Conservation (phyloP, 2,113 vertebrate species). For the Oncorhynchus masou region DNA sequence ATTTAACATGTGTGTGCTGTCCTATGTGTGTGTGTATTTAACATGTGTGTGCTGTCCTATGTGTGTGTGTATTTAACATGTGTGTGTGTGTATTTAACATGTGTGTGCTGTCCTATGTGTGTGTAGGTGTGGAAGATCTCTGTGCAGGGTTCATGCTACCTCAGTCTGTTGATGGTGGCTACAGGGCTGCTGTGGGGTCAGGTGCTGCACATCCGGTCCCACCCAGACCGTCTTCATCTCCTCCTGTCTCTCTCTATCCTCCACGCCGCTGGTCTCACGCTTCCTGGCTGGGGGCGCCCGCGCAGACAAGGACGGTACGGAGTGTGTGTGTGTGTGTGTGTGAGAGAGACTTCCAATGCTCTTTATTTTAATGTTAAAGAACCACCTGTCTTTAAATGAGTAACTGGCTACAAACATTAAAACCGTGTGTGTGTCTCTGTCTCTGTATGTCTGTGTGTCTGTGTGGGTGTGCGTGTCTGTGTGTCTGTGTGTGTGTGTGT, state of each 20-base stretch:
- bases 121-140: conserved; percentile 93
- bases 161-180: conserved; percentile 89
- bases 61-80: too few relatives aligned
- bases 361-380: conserved; percentile 42
- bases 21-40: too few relatives aligned
- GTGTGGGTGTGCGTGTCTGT: background rate
- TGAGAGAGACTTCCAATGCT: conserved; percentile 53
- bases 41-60: too few relatives aligned
- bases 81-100: too few relatives aligned
- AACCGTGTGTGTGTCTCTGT: too few relatives aligned
- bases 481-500: background rate
- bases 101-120: too few relatives aligned
- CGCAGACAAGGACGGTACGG: conserved; percentile 87
- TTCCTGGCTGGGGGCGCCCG: conserved; percentile 86
- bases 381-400: too few relatives aligned
- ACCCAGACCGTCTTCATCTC: conserved; percentile 93
- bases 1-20: too few relatives aligned
- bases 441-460: background rate
- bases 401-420: too few relatives aligned
- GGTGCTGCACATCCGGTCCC: conserved; percentile 83
- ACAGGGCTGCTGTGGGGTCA: conserved; percentile 91
- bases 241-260: conserved; percentile 92
- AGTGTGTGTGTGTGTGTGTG: conserved; percentile 78
- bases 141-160: conserved; percentile 88
- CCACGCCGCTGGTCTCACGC: conserved; percentile 92